Base-by-base conservation (phyloP, 2,888 invertebrate species). In the Phortica magna region DNA sequence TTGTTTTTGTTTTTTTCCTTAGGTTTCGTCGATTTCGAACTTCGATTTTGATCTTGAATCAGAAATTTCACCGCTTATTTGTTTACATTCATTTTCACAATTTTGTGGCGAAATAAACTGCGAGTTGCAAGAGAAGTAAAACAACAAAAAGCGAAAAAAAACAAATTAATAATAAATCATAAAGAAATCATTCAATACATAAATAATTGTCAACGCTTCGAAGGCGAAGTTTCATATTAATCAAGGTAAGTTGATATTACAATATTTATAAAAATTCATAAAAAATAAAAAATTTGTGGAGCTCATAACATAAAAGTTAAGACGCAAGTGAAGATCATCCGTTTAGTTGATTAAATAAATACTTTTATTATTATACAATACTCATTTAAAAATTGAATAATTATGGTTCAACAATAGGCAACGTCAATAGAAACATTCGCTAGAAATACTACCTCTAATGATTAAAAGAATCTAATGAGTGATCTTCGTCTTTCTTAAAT, bases 211-310 rank as follows among this genome's bases (percentile, higher is more conserved):
- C 31, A 22, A 64, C 55, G n/a, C 53, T 76, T 59, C 68, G 64
- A 76, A 74, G 79, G 64, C 76, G 79, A 78, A n/a, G n/a, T 79
- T 77, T 79, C 78, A 59, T 74, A 82, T 82, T 78, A 83, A 82
- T 80, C 79, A 79, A 79, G 83, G 83, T 83, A 77, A 83, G 82
- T 79, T 78, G 22, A 61, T 41, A 12, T 43, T 43, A 43, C 10
- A 43, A n/a, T 43, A 43, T 12, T 12, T 31, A 31, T 65, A 22
- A 43, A 7, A 7, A 6, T 43, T 43, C n/a, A n/a, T n/a, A n/a
- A n/a, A n/a, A n/a, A n/a, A n/a, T n/a, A n/a, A n/a, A n/a, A n/a
- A n/a, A n/a, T n/a, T n/a, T n/a, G n/a, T n/a, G n/a, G n/a, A n/a
- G n/a, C n/a, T n/a, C n/a, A n/a, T n/a, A n/a, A n/a, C n/a, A n/a